Conservation (phyloP, 2,113 vertebrate species). For the Cnemophilus loriae region DNA sequence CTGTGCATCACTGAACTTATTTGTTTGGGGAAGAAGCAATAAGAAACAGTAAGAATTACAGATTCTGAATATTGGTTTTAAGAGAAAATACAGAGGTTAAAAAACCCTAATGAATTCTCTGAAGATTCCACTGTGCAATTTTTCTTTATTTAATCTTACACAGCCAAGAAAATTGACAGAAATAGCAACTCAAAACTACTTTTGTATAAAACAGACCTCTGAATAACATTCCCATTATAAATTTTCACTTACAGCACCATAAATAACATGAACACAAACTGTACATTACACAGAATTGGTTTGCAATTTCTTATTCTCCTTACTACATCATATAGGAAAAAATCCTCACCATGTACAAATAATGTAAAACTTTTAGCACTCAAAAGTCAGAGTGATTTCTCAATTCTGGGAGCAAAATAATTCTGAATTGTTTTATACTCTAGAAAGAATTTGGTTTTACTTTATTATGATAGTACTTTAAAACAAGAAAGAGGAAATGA, state of each 20-base stretch:
- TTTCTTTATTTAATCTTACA: not conserved
- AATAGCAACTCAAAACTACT: not conserved
- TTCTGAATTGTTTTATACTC: not conserved
- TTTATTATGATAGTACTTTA: not conserved
- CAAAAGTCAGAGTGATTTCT: not conserved
- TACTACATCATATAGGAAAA: not conserved
- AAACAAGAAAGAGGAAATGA: not conserved
- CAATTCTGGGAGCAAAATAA: not conserved
- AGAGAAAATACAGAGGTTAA: not conserved
- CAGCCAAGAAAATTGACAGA: not conserved
- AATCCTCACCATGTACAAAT: not conserved
- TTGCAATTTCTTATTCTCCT: not conserved
- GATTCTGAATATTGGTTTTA: not conserved
- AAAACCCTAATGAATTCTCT: not conserved
- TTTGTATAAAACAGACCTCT: not conserved
- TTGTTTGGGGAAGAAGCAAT: not conserved
- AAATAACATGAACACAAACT: not conserved
- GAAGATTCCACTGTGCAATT: not conserved
- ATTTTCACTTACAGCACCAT: not conserved
- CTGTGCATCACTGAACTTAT: not conserved
- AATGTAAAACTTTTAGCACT: not conserved
- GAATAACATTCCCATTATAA: not conserved
- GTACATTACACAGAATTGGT: not conserved
- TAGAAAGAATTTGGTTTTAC: not conserved
- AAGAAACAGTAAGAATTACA: not conserved